A percentile compares a stretch with the other conserved stretches of the same genome.
Conservation (phyloP, 2,888 invertebrate genomes). For the Mythimna loreyi region DNA sequence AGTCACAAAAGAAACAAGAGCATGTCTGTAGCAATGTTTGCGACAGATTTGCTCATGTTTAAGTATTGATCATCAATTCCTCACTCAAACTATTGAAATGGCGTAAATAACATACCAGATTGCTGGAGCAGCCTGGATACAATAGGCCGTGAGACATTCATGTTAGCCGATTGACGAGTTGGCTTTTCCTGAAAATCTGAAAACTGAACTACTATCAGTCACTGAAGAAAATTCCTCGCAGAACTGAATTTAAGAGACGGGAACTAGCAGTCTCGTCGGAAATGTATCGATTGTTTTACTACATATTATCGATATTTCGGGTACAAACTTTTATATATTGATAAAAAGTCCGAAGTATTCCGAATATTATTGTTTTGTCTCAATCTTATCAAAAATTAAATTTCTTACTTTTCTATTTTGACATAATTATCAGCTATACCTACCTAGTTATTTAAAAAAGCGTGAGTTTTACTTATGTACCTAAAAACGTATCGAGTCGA, state of each 20-base stretch:
- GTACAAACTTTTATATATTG: neutral
- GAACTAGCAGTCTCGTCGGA: neutral
- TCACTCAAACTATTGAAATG: neutral
- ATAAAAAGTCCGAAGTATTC: neutral
- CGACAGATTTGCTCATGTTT: slow-evolving; percentile 12
- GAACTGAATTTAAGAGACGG: neutral
- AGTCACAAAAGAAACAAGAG: slow-evolving; percentile 7
- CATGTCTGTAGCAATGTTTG: neutral
- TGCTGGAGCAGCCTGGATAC: slow-evolving; percentile 82
- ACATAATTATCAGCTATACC: too few species aligned
- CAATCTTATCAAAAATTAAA: too few species aligned
- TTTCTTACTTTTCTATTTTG: too few species aligned
- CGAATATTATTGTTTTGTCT: too few species aligned
- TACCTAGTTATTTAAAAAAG: too few species aligned
- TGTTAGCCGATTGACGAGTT: slow-evolving; percentile 58
- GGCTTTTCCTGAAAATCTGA: slow-evolving; percentile 8
- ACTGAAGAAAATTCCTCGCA: slow-evolving; percentile 3
- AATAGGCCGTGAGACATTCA: slow-evolving; percentile 80
- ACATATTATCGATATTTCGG: neutral
- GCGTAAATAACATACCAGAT: slow-evolving; percentile 74
- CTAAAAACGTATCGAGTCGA: too few species aligned
- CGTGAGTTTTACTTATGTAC: too few species aligned
- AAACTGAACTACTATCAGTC: slow-evolving; percentile 17
- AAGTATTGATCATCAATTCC: slow-evolving; percentile 39
- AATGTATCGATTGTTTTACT: neutral